phyloP scores from a whole-genome alignment of 1,140 invertebrate genomes.

The Drosophila pectinifera region DNA sequence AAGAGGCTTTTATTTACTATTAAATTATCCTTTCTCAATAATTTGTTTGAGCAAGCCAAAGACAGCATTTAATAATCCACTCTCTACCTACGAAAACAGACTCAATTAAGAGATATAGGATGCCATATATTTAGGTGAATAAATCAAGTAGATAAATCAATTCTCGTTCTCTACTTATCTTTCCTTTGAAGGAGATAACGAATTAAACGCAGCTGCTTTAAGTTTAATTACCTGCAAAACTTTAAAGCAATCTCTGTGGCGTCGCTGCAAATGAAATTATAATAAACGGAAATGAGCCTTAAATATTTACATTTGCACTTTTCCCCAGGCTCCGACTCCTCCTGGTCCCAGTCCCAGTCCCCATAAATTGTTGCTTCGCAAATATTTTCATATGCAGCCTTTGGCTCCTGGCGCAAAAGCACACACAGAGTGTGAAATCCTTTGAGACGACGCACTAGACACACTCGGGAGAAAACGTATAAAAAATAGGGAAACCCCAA shows the following conservation, averaged over 20 bases:
- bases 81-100: background rate
- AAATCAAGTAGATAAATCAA: background rate
- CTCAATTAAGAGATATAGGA: too few relatives aligned
- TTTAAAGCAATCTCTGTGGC: background rate
- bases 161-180: background rate
- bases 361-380: slow-evolving; percentile 52
- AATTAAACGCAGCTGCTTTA: background rate
- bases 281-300: slow-evolving; percentile 57
- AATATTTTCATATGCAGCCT: slow-evolving; percentile 73
- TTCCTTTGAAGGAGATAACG: slow-evolving; percentile 1
- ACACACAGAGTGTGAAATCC: slow-evolving; percentile 68
- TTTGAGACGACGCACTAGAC: slow-evolving; percentile 72
- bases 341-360: slow-evolving; percentile 1
- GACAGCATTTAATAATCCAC: background rate
- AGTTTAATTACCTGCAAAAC: background rate
- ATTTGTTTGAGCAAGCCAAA: background rate
- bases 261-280: slow-evolving; percentile 40
- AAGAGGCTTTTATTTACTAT: too few relatives aligned
- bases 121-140: background rate
- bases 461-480: slow-evolving; percentile 30
- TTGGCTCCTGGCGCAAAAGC: slow-evolving; percentile 46
- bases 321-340: slow-evolving; percentile 2
- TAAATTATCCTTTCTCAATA: background rate
- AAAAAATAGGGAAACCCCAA: slow-evolving; percentile 13
- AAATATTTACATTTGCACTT: slow-evolving; percentile 62